phyloP scores from a whole-genome alignment of 2,888 invertebrate species.

The Amphipyra berbera region DNA sequence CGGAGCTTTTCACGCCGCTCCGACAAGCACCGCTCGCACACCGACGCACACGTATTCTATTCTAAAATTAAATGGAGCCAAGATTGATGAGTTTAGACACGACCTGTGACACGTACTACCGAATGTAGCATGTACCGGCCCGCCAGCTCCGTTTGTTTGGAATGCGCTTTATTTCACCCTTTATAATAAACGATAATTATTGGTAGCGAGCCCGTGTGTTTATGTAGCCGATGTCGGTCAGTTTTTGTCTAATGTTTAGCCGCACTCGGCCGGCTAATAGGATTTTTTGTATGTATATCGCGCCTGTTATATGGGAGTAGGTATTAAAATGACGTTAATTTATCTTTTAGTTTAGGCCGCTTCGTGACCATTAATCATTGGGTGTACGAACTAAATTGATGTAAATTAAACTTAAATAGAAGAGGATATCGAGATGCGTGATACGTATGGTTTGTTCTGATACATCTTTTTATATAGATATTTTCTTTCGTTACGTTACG shows the following conservation, averaged over 20 bases:
- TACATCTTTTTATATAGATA: conserved; percentile 2
- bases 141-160: conserved; percentile 70
- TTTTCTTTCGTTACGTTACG: background rate
- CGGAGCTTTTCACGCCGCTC: conserved; percentile 72
- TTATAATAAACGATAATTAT: conserved; percentile 85
- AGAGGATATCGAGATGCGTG: conserved; percentile 11
- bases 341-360: conserved; percentile 71
- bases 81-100: conserved; percentile 88
- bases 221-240: conserved; percentile 72
- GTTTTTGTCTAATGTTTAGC: conserved; percentile 81
- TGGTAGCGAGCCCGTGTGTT: conserved; percentile 75
- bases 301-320: conserved; percentile 72
- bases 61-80: conserved; percentile 85
- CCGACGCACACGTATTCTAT: conserved; percentile 71
- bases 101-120: conserved; percentile 89
- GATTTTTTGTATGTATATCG: conserved; percentile 78
- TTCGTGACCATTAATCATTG: conserved; percentile 73
- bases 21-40: conserved; percentile 49
- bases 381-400: conserved; percentile 68
- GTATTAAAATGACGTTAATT: conserved; percentile 82
- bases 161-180: conserved; percentile 85
- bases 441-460: background rate
- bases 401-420: conserved; percentile 54
- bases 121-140: conserved; percentile 72
- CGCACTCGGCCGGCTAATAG: conserved; percentile 80